phyloP scores from a whole-genome alignment of 2,888 invertebrate genomes.

The Fissipunctia ypsillon region DNA sequence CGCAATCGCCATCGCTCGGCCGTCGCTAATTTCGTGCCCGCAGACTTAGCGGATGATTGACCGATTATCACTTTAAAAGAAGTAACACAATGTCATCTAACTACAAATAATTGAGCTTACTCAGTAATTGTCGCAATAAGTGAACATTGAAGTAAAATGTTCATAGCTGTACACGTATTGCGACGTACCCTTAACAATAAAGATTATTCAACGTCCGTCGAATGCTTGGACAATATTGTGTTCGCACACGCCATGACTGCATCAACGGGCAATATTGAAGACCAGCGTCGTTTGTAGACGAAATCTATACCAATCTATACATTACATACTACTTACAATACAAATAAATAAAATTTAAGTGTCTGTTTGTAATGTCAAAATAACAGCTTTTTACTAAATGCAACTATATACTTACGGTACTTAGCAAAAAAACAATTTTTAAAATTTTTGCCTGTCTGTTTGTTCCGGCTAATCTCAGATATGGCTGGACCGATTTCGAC shows the following conservation, averaged over 20 bases:
- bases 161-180: conserved; percentile 3
- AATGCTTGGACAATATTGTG: conserved; percentile 27
- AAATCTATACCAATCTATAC: too few species aligned
- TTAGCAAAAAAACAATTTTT: too few species aligned
- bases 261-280: conserved; percentile 28
- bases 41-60: not conserved
- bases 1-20: too few species aligned
- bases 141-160: not conserved
- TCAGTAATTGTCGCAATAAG: not conserved
- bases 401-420: too few species aligned
- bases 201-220: conserved; percentile 24
- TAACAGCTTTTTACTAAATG: too few species aligned
- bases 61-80: conserved; percentile 4
- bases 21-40: too few species aligned
- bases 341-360: too few species aligned
- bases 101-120: conserved; percentile 7
- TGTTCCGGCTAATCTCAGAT: too few species aligned
- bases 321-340: too few species aligned
- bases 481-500: too few species aligned
- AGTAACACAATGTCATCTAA: not conserved
- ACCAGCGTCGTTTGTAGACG: not conserved
- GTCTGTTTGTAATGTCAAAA: too few species aligned
- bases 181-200: conserved; percentile 26
- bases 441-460: too few species aligned
- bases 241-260: conserved; percentile 34